These are phyloP conservation scores for Euglossa dilemma DNA, from an alignment of 1,140 invertebrate genomes.

Conservation along the genomic window DNA sequence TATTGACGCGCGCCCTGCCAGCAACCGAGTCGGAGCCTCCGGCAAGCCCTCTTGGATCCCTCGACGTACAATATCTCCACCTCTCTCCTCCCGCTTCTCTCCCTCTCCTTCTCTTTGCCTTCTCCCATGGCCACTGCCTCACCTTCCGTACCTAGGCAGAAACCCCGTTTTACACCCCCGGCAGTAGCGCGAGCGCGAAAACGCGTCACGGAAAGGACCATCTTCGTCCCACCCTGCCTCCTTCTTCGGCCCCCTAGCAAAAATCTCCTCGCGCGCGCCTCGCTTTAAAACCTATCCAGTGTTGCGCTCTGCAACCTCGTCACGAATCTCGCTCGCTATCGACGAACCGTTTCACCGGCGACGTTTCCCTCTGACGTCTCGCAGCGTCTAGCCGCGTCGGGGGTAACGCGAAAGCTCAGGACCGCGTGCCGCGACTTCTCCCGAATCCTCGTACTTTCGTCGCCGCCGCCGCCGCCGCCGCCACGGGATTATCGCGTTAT, in stretches of 20 bases:
- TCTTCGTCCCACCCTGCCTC: constrained; percentile 10
- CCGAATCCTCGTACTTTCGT: constrained; percentile 70
- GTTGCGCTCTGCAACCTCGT: constrained; percentile 35
- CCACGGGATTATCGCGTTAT: constrained; percentile 81
- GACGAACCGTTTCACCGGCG: constrained; percentile 6
- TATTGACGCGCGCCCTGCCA: constrained; percentile 82
- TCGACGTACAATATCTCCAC: constrained; percentile 48
- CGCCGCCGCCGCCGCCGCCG: constrained; percentile 78
- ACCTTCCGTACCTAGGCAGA: constrained; percentile 11
- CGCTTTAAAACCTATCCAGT: constrained; percentile 33
- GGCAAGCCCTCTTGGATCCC: constrained; percentile 68
- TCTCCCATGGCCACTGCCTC: constrained; percentile 24
- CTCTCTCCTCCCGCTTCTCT: constrained; percentile 22
- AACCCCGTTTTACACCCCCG: constrained; percentile 5
- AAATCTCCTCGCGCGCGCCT: constrained; percentile 59
- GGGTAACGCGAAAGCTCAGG: neutral
- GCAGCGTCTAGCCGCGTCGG: no score
- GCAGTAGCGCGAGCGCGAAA: neutral
- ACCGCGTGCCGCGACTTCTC: constrained; percentile 26
- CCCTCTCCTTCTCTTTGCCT: constrained; percentile 37
- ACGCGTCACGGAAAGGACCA: constrained; percentile 35
- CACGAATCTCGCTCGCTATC: constrained; percentile 45
- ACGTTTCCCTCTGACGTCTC: neutral
- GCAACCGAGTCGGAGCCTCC: constrained; percentile 70
- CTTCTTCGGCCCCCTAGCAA: constrained; percentile 39